These are phyloP conservation scores for Dunckerocampus dactyliophorus DNA, from an alignment of 2,113 vertebrate species.

Conservation along the genomic window DNA sequence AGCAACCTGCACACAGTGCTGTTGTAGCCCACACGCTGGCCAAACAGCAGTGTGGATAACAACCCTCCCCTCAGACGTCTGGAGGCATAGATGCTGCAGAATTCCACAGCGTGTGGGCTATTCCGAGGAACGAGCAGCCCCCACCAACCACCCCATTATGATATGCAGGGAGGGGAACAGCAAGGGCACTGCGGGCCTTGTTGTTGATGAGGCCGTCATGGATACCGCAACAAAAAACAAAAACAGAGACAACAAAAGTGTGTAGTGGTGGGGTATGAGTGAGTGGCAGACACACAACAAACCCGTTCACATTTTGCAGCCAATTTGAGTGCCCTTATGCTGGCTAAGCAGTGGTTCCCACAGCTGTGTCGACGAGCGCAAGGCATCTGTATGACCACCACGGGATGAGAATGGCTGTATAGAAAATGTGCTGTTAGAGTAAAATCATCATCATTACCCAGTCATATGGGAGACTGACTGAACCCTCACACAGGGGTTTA, in stretches of 20 bases:
- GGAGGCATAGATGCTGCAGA: conserved; percentile 52
- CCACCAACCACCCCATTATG: conserved; percentile 20
- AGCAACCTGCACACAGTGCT: conserved; percentile 27
- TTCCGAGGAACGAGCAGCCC: conserved; percentile 47
- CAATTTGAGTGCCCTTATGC: conserved; percentile 44
- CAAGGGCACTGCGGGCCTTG: conserved; percentile 50
- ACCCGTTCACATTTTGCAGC: conserved; percentile 54
- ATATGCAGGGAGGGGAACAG: conserved; percentile 29
- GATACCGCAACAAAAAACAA: conserved; percentile 68
- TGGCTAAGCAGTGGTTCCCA: conserved; percentile 55
- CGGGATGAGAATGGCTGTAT: not conserved
- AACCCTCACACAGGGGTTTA: conserved; percentile 12
- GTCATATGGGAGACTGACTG: not conserved
- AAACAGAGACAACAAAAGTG: conserved; percentile 60
- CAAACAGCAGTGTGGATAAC: conserved; percentile 29
- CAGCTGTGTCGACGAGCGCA: conserved; percentile 41
- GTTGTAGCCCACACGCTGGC: conserved; percentile 28
- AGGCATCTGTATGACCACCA: conserved; percentile 10
- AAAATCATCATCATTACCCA: conserved; percentile 3
- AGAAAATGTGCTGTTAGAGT: conserved; percentile 18
- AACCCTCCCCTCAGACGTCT: conserved; percentile 53
- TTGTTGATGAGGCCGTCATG: conserved; percentile 63
- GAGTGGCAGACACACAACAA: conserved; percentile 51
- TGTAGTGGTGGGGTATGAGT: not conserved
- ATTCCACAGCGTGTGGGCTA: conserved; percentile 62